Base-by-base conservation (phyloP, 2,888 invertebrate species). In the Hypolimnas misippus region DNA sequence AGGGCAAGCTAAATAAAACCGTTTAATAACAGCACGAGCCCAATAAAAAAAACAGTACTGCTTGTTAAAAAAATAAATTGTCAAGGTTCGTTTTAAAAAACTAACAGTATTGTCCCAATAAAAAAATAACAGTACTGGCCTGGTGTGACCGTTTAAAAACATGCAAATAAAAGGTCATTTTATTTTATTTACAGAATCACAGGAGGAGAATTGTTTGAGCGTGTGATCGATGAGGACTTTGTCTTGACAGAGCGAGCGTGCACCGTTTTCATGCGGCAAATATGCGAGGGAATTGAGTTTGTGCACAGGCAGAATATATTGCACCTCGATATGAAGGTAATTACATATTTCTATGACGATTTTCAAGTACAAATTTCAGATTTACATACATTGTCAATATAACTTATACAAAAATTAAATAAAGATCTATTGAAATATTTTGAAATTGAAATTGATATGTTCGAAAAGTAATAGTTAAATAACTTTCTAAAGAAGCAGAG, bases 151-250 rank as follows among this genome's bases (percentile, higher is more conserved):
- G 5, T 21, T n/a, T 46, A 46, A 46, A 46, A 19, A 19, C 21
- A 21, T 3, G 19, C 12, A 21, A 42, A 19, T 44, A 16, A 21
- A 46, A 19, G 5, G 12, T 38, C 35, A 12, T 46, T 12, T 21
- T 4, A 46, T 42, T 29, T 31, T 61, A 12, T 29, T 60, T 94
- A 51, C 93, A 99, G 99, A 78, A 98, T 99, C 75, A 96, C 97
- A 79, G 99, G 99, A 7, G 99, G 99, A 1, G 99, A 99, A 88
- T 92, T 99, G 46, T 99, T 99, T 84, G 99, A 99, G 87, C 94
- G 99, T 57, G 99, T 99, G 21, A 99, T 99, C 68, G 98, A 98
- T 78, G 99, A 99, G 79, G 98, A 98, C 87, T 99, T 99, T 82
- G 95, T 99, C 61, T 93, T 99, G 69, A 99, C 99, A 0, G 99